Evolutionary conservation across 2,113 vertebrate species (phyloP).

Genomic region (Sclerurus mexicanus): DNA sequence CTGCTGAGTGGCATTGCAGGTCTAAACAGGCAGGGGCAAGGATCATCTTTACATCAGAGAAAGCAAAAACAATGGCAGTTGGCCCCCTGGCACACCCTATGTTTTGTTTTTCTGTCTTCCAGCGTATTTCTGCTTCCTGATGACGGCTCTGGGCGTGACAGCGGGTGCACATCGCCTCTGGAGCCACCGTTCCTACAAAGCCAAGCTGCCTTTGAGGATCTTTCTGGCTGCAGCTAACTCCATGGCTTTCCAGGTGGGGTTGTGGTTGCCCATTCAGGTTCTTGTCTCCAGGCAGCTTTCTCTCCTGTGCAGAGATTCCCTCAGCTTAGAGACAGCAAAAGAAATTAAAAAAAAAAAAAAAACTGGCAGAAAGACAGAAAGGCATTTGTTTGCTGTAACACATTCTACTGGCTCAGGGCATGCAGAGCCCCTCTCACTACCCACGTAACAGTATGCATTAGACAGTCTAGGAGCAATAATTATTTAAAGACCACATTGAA

Average conservation of each 20-base stretch:
- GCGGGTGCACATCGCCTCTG: conserved; percentile 80
- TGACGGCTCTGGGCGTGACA: conserved; percentile 77
- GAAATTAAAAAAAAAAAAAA: neutral
- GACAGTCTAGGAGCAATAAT: neutral
- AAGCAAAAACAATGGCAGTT: neutral
- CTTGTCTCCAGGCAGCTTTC: neutral
- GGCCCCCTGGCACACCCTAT: neutral
- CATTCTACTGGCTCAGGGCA: neutral
- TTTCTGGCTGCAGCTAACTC: conserved; percentile 83
- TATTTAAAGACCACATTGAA: neutral
- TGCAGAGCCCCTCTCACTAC: neutral
- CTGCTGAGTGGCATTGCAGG: neutral
- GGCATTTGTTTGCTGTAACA: neutral
- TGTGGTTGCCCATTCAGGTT: neutral
- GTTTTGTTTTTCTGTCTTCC: conserved; percentile 62
- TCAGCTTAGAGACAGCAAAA: neutral
- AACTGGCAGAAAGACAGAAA: neutral
- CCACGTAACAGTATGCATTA: fast-evolving
- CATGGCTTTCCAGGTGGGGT: conserved; percentile 84
- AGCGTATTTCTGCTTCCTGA: conserved; percentile 78
- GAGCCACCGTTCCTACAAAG: conserved; percentile 85
- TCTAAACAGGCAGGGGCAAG: fast-evolving
- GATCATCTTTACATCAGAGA: neutral
- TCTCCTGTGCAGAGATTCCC: neutral
- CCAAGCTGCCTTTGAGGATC: conserved; percentile 81